A percentile compares a stretch with the other conserved stretches of the same genome.
Evolutionary conservation across 2,888 invertebrate species (phyloP).

Genomic region (Ectemnius cavifrons): DNA sequence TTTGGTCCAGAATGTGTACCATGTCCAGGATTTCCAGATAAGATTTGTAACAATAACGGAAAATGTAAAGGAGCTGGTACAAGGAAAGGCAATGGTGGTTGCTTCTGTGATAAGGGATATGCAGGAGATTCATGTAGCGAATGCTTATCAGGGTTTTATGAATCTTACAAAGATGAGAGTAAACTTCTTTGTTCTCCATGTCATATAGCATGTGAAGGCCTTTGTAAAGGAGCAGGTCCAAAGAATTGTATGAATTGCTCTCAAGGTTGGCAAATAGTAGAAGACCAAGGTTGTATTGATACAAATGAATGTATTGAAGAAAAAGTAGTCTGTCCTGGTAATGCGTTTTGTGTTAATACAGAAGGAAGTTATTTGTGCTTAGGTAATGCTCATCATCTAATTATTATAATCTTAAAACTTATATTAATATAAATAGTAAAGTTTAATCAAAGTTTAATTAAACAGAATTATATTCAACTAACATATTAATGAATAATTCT

Average conservation of each 20-base stretch:
- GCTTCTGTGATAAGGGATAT: conserved; percentile 92
- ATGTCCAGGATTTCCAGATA: conserved; percentile 87
- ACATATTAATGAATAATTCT: neutral
- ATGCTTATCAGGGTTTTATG: conserved; percentile 88
- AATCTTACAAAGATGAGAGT: conserved; percentile 85
- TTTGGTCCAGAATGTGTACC: conserved; percentile 90
- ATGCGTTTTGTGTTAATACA: conserved; percentile 93
- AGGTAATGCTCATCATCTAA: conserved; percentile 69
- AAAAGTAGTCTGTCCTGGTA: conserved; percentile 79
- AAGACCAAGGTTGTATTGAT: conserved; percentile 89
- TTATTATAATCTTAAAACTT: neutral
- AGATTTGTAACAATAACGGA: conserved; percentile 90
- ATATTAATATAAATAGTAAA: too few relatives aligned
- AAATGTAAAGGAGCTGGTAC: conserved; percentile 93
- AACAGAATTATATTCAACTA: neutral
- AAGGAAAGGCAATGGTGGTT: conserved; percentile 94
- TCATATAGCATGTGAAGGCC: conserved; percentile 87
- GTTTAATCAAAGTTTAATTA: too few relatives aligned
- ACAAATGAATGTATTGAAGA: conserved; percentile 89
- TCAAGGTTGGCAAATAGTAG: conserved; percentile 86
- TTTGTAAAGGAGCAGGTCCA: conserved; percentile 87
- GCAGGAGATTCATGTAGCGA: conserved; percentile 86
- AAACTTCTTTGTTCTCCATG: conserved; percentile 89
- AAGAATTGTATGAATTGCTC: conserved; percentile 84
- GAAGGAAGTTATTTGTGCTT: conserved; percentile 91